Conservation (phyloP, 2,113 vertebrate genomes). For the Pseudorectes ferrugineus region DNA sequence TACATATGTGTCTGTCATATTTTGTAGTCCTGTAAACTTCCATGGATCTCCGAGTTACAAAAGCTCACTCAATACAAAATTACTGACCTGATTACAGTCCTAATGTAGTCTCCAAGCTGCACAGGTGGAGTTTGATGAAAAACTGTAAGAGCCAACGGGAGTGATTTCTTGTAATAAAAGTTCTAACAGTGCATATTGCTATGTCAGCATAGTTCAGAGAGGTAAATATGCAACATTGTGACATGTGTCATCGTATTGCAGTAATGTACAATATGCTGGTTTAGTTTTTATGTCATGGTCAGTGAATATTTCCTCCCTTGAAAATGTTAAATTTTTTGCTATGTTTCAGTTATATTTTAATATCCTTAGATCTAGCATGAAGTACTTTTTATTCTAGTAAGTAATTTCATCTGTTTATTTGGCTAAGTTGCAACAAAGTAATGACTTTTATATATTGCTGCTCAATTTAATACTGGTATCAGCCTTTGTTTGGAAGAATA, state of each 20-base stretch:
- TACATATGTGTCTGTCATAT: fast-evolving
- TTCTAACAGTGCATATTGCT: neutral
- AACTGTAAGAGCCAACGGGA: neutral
- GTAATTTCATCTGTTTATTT: neutral
- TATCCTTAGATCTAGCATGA: neutral
- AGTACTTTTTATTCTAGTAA: neutral
- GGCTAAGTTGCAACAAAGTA: neutral
- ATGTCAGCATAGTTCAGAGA: neutral
- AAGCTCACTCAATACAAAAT: neutral
- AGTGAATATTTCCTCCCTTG: neutral
- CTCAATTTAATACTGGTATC: neutral
- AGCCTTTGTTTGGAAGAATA: neutral
- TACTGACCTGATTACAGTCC: neutral
- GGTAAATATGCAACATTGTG: neutral
- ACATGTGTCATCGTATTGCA: fast-evolving
- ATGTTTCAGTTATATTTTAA: neutral
- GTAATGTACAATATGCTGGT: neutral
- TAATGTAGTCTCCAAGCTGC: neutral
- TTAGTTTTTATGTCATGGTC: neutral
- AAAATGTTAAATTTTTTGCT: neutral
- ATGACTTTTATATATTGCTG: neutral
- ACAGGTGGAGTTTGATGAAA: neutral
- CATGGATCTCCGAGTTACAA: neutral
- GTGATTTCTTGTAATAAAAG: neutral
- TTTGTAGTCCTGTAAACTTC: neutral